These are phyloP conservation scores for sheep (Ovis aries) DNA, from an alignment of 2,113 vertebrate genomes.

Conservation along the genomic window ARS-UI_Ramb_v3.0 NC_056059.1:86642001-86642500, in stretches of 20 bases:
- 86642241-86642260: neutral
- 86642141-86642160: neutral
- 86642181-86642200: neutral
- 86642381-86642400: neutral
- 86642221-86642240: neutral
- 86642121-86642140: neutral
- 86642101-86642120: neutral
- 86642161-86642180: neutral
- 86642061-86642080: neutral
- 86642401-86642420: neutral
- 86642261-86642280: neutral
- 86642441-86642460: neutral
- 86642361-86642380: constrained; percentile 6
- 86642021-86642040: neutral
- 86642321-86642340: neutral
- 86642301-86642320: constrained; percentile 9
- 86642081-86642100: neutral
- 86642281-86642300: neutral
- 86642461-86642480: neutral
- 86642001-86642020: neutral
- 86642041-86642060: neutral
- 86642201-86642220: neutral
- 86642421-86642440: neutral
- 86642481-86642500: constrained; percentile 17
- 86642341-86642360: neutral